Evolutionary conservation across 1,140 invertebrate genomes (phyloP).

Genomic region (Prorops nasuta): DNA sequence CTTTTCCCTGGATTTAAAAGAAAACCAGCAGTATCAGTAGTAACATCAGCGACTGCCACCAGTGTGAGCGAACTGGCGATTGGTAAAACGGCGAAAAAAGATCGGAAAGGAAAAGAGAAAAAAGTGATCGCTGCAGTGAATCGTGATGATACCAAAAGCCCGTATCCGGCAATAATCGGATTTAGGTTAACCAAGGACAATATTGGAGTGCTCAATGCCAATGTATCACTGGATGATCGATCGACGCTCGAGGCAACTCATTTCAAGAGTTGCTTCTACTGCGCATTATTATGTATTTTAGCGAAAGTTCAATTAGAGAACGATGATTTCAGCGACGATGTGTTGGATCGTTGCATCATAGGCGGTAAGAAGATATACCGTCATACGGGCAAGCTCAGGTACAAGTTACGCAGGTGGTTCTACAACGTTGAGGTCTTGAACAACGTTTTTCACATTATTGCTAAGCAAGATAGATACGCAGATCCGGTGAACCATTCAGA

Average conservation of each 20-base stretch:
- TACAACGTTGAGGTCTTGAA: slow-evolving; percentile 35
- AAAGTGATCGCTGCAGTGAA: too few relatives aligned
- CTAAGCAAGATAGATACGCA: slow-evolving; percentile 34
- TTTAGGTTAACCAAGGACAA: slow-evolving; percentile 25
- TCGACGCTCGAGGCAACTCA: slow-evolving; percentile 15
- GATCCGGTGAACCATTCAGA: slow-evolving; percentile 31
- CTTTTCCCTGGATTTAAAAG: slow-evolving; percentile 32
- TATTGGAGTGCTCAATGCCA: slow-evolving; percentile 33
- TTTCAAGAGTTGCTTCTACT: slow-evolving; percentile 43
- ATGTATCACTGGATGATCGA: slow-evolving; percentile 25
- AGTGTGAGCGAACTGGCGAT: too few relatives aligned
- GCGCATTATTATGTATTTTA: slow-evolving; percentile 42
- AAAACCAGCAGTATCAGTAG: not conserved
- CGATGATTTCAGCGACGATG: slow-evolving; percentile 23
- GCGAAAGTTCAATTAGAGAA: slow-evolving; percentile 34
- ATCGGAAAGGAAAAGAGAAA: slow-evolving; percentile 1
- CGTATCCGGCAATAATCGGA: too few relatives aligned
- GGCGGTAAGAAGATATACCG: slow-evolving; percentile 30
- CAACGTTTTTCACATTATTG: slow-evolving; percentile 34
- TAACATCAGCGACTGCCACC: too few relatives aligned
- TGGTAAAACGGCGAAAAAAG: too few relatives aligned
- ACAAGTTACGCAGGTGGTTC: slow-evolving; percentile 34
- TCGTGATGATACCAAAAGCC: too few relatives aligned
- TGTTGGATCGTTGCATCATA: slow-evolving; percentile 38
- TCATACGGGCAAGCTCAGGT: slow-evolving; percentile 31